Conservation (phyloP, 30 jellyfish, hydroid and myxozoan species). For the Rhopilema esculentum region DNA sequence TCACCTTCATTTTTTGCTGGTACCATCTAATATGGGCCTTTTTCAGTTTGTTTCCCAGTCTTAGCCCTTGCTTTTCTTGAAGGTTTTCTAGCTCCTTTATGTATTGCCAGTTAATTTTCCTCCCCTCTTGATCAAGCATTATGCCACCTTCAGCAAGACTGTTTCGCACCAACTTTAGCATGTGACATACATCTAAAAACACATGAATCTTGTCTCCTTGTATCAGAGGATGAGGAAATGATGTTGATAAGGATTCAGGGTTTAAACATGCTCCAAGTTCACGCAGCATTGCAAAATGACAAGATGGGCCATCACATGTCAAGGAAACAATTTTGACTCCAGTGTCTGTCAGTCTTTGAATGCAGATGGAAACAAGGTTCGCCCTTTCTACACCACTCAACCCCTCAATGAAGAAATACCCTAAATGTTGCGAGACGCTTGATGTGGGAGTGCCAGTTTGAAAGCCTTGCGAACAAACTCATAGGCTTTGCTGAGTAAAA, state of each 20-base stretch:
- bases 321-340: too few relatives aligned
- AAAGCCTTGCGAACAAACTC: too few relatives aligned
- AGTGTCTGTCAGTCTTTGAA: too few relatives aligned
- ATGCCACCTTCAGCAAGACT: conserved; percentile 77
- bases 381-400: too few relatives aligned
- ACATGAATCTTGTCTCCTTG: conserved; percentile 32
- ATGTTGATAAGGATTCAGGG: neutral
- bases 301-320: too few relatives aligned
- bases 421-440: too few relatives aligned
- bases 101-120: conserved; percentile 49
- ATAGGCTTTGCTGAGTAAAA: too few relatives aligned
- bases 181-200: conserved; percentile 84
- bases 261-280: too few relatives aligned
- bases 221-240: conserved; percentile 5
- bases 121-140: conserved; percentile 52
- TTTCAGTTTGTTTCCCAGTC: conserved; percentile 69
- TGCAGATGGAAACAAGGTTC: too few relatives aligned
- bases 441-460: too few relatives aligned
- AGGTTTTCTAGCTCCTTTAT: conserved; percentile 45
- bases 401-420: too few relatives aligned
- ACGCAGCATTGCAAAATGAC: too few relatives aligned
- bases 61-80: conserved; percentile 67
- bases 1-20: conserved; percentile 26
- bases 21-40: conserved; percentile 55
- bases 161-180: conserved; percentile 77